These are phyloP conservation scores for Solenodon paradoxus DNA, from an alignment of 2,113 vertebrate genomes.

Conservation along the genomic window DNA sequence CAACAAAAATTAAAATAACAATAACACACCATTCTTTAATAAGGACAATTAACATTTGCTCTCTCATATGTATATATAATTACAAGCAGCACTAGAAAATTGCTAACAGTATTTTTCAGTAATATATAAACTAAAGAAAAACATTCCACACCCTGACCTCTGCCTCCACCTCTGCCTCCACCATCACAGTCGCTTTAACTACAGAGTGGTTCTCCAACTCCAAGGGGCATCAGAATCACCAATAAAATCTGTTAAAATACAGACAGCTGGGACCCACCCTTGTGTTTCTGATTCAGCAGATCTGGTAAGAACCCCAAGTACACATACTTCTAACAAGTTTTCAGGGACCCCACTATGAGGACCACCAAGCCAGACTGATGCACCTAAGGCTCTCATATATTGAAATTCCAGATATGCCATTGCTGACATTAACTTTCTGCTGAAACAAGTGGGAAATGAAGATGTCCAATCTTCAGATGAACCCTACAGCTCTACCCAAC, in stretches of 20 bases:
- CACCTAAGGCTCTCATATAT: fast-evolving
- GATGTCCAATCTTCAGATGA: not conserved
- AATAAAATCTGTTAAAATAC: not conserved
- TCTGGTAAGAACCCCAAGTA: not conserved
- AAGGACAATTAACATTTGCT: not conserved
- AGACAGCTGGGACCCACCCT: not conserved
- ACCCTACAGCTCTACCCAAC: not conserved
- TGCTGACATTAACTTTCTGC: not conserved
- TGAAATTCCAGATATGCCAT: not conserved
- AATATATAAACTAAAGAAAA: not conserved
- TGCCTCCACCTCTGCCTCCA: not conserved
- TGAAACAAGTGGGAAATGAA: not conserved
- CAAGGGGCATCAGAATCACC: not conserved
- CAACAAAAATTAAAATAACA: not conserved
- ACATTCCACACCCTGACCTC: not conserved
- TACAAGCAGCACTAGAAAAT: not conserved
- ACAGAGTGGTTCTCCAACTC: not conserved
- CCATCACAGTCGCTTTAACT: not conserved
- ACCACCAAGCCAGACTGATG: not conserved
- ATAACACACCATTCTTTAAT: not conserved
- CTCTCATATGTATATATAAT: not conserved
- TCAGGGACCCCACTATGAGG: not conserved
- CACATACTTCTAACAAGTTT: not conserved
- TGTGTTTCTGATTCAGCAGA: not conserved
- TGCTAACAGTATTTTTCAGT: not conserved